Evolutionary conservation across 2,113 vertebrate genomes (phyloP).

Genomic region (Miniopterus natalensis): DNA sequence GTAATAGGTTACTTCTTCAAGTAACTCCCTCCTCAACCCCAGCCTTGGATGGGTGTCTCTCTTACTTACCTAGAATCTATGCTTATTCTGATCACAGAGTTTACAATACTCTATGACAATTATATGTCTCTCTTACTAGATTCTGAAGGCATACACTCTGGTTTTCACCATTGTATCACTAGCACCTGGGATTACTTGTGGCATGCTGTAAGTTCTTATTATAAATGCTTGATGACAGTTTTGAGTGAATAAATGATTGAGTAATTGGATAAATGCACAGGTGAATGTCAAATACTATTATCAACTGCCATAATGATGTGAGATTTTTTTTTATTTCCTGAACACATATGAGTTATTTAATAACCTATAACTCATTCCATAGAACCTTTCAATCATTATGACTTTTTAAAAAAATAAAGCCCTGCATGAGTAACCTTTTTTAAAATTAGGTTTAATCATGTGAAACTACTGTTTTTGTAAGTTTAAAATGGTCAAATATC

Average conservation of each 20-base stretch:
- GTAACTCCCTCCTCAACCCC: not conserved
- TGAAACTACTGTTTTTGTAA: not conserved
- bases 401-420: not conserved
- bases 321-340: conserved; percentile 22
- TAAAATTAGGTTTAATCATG: not conserved
- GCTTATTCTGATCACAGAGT: not conserved
- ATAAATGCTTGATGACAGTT: not conserved
- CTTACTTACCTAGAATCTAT: not conserved
- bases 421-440: not conserved
- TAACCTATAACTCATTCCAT: not conserved
- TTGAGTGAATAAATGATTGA: conserved; percentile 8
- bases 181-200: not conserved
- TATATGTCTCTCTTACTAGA: not conserved
- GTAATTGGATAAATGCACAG: not conserved
- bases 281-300: not conserved
- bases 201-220: not conserved
- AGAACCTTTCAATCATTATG: not conserved
- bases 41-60: not conserved
- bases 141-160: not conserved
- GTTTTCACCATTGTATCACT: not conserved
- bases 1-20: not conserved
- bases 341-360: not conserved
- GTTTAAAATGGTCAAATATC: not conserved
- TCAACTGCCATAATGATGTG: not conserved
- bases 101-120: rapidly evolving